Evolutionary conservation across 2,113 vertebrate genomes (phyloP).

Genomic region (human (Homo sapiens)): DNA sequence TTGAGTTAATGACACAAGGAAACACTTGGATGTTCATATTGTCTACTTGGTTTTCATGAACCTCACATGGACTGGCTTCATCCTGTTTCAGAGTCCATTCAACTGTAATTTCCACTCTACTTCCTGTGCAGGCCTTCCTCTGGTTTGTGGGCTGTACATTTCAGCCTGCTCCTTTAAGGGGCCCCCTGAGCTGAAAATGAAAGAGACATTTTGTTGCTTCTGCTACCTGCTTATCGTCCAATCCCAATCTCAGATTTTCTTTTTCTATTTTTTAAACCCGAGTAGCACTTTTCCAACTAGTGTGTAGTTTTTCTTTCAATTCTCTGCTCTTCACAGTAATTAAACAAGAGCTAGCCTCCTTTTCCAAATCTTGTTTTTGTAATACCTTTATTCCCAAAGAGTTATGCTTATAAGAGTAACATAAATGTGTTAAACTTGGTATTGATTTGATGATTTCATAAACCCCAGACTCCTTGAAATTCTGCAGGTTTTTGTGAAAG

Average conservation of each 20-base stretch:
- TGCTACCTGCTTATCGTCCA: neutral
- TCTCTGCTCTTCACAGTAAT: neutral
- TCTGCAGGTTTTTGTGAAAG: neutral
- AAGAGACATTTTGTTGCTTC: neutral
- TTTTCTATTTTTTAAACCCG: neutral
- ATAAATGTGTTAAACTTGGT: neutral
- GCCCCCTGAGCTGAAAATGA: neutral
- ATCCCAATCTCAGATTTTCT: neutral
- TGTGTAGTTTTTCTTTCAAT: neutral
- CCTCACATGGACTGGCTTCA: conserved; percentile 61
- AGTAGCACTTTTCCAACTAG: neutral
- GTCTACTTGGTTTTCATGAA: conserved; percentile 52
- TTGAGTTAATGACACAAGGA: conserved; percentile 63
- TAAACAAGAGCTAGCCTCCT: neutral
- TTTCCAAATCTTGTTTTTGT: neutral
- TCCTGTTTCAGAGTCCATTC: conserved; percentile 61
- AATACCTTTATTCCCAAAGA: neutral
- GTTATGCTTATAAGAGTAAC: neutral
- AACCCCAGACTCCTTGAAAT: neutral
- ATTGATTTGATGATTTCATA: conserved; percentile 14
- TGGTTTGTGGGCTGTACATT: conserved; percentile 59
- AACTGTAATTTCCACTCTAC: neutral
- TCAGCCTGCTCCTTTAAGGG: neutral
- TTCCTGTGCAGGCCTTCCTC: conserved; percentile 75
- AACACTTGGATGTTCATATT: conserved; percentile 57